Evolutionary conservation across 2,797 vertebrate species (phyloP), one percentile per base, ranked within the genome.

Genomic region (Sebastes melanostomus): DNA sequence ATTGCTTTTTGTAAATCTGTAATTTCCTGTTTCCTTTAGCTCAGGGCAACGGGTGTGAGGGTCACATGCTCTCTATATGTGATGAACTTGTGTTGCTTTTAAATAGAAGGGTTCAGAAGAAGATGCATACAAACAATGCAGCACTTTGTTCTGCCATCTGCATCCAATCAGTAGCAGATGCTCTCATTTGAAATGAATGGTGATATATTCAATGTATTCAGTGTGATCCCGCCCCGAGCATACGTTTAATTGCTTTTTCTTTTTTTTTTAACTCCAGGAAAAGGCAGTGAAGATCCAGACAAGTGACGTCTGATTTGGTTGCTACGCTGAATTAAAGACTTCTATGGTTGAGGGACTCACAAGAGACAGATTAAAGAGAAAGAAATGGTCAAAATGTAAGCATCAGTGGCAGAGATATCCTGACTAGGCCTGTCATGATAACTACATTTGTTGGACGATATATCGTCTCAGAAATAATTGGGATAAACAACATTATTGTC

Each of bases 141-240:
- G 30, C 63, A 30, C 30, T 10, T 12, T 56, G 25, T 22, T 29
- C 38, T 30, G 6, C 14, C 5, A 58, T 69, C 56, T 60, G 46
- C 67, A 75, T 18, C 25, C 12, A 24, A 34, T 20, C 67, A 50
- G 54, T n/a, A 54, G 46, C 30, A 63, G 22, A 73, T 36, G 66
- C 24, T 54, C 61, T 46, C 12, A 20, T 63, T 20, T 73, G 3
- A 66, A 70, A 69, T 13, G 7, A 32, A 36, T 24, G 66, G 61
- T 27, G 20, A 66, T 16, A 8, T 27, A 46, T 16, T 59, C 10
- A 68, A 13, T 60, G 75, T 55, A 61, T 78, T 76, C 70, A 76
- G 73, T 32, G 83, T 30, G 76, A 82, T 81, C 62, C 3, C 5
- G 1, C 69, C 38, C 8, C 22, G 18, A 72, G n/a, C 34, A 61